Conservation (phyloP, 2,888 invertebrate species). For the Cryptus armator region DNA sequence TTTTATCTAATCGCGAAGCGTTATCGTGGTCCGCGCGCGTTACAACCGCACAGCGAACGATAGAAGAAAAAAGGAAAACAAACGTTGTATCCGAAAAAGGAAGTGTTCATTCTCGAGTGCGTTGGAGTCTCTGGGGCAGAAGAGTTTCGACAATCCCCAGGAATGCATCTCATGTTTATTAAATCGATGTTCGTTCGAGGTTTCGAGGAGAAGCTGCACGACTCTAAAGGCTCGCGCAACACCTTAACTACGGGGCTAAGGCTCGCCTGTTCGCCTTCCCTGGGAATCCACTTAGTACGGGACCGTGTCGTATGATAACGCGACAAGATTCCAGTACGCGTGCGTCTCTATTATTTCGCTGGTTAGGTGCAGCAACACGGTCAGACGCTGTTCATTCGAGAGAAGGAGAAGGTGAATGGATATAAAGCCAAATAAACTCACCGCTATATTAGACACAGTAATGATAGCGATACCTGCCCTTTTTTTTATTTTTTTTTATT, state of each 20-base stretch:
- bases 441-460: background rate
- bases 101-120: slow-evolving; percentile 24
- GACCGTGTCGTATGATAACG: slow-evolving; percentile 73
- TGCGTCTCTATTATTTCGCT: slow-evolving; percentile 68
- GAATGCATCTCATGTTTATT: slow-evolving; percentile 75
- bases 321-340: slow-evolving; percentile 66
- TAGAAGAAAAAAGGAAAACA: slow-evolving; percentile 11
- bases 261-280: slow-evolving; percentile 51
- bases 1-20: slow-evolving; percentile 61
- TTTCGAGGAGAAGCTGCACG: slow-evolving; percentile 44
- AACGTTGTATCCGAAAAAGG: slow-evolving; percentile 17
- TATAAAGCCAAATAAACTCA: background rate
- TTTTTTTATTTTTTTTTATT: background rate
- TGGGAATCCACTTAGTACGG: slow-evolving; percentile 65
- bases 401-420: background rate
- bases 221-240: background rate
- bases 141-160: slow-evolving; percentile 62
- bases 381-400: slow-evolving; percentile 14
- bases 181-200: slow-evolving; percentile 69
- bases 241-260: slow-evolving; percentile 12
- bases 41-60: slow-evolving; percentile 32
- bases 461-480: slow-evolving; percentile 22
- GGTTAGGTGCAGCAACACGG: slow-evolving; percentile 44
- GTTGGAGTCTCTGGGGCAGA: background rate
- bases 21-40: slow-evolving; percentile 57